Base-by-base conservation (phyloP, 2,113 vertebrate species). In the Eupsittula cactorum region DNA sequence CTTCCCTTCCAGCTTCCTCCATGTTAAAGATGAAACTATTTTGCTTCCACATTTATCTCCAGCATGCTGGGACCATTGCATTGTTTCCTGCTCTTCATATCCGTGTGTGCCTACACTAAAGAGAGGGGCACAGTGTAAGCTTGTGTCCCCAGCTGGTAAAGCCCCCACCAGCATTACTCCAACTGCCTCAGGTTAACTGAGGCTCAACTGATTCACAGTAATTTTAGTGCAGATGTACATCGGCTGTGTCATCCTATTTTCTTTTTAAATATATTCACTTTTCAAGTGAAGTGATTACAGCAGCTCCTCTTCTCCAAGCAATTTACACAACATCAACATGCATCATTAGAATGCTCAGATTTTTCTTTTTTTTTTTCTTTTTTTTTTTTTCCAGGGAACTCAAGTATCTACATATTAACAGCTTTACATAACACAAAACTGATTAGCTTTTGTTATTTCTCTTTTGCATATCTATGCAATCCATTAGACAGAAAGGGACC, bases 381-480 rank as follows among this genome's bases (percentile, higher is more conserved):
- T 44, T 44, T 81, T 82, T 44, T 81, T 82, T 50, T 71, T 73
- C 76, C 16, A 59, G 63, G 49, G 20, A 77, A 82, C 42, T 87
- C 59, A 90, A 92, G 85, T 77, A 90, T 77, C 75, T 88, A 93
- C 79, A 74, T 49, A 94, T 74, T 95, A 95, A 85, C 67, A 88
- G 41, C 53, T 95, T 95, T 77, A 94, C 68, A 94, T 59, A 94
- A 88, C 95, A 88, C 87, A 94, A 89, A 96, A 92, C 63, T 95
- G 71, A 96, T 91, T 91, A 73, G 57, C 70, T 92, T 91, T 95
- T 92, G 81, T 92, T 92, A 88, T 90, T 82, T 86, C 68, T 92
- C 25, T 68, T 95, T 81, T 90, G 71, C 71, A 59, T 74, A 88
- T 94, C 70, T 63, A 39, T 62, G 53, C 59, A 90, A 95, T 23